Conservation (phyloP, 1,140 invertebrate species). For the Habropoda laboriosa region DNA sequence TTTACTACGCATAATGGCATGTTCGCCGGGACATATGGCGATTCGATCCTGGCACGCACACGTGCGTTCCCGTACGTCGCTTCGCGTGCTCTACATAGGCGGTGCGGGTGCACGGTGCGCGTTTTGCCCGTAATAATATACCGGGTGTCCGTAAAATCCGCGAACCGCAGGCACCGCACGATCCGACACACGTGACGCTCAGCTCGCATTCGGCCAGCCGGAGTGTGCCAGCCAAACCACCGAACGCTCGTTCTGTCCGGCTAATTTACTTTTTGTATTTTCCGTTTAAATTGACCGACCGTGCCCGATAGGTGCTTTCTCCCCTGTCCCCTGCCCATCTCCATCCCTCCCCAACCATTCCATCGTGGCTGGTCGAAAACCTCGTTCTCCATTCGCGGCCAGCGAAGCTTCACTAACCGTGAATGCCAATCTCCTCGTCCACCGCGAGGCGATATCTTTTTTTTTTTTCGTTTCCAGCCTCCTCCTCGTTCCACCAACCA, state of each 20-base stretch:
- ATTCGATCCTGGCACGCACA: slow-evolving; percentile 36
- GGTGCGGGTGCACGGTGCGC: no score
- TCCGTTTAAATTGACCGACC: slow-evolving; percentile 79
- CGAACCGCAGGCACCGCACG: slow-evolving; percentile 75
- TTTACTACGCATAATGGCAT: slow-evolving; percentile 19
- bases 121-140: slow-evolving; percentile 71
- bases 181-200: slow-evolving; percentile 78
- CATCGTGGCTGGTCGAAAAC: slow-evolving; percentile 46
- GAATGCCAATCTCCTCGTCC: slow-evolving; percentile 76
- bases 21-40: slow-evolving; percentile 14
- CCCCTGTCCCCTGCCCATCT: slow-evolving; percentile 45
- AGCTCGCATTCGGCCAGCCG: slow-evolving; percentile 55
- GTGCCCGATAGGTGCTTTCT: slow-evolving; percentile 60
- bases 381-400: slow-evolving; percentile 72
- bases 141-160: slow-evolving; percentile 76
- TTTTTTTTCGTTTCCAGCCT: slow-evolving; percentile 23
- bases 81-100: no score
- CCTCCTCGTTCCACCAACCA: neutral
- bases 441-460: slow-evolving; percentile 60
- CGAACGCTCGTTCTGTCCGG: slow-evolving; percentile 79
- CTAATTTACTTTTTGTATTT: slow-evolving; percentile 82
- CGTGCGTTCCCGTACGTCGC: neutral
- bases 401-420: slow-evolving; percentile 71
- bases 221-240: slow-evolving; percentile 77
- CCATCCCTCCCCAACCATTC: neutral